These are phyloP conservation scores for Etheostoma spectabile DNA, from an alignment of 2,113 vertebrate species.

Conservation along the genomic window DNA sequence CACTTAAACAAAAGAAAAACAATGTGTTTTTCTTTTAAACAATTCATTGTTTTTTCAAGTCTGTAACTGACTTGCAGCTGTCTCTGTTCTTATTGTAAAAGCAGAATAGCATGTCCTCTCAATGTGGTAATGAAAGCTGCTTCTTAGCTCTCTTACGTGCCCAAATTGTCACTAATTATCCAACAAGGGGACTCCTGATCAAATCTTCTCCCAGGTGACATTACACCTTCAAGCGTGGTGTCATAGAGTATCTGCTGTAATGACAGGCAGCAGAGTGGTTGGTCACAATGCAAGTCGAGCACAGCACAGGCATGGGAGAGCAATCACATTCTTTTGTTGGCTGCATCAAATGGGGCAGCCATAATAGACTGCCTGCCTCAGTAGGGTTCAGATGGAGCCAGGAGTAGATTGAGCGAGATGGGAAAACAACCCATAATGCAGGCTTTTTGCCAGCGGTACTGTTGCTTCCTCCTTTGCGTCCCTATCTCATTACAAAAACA, in stretches of 20 bases:
- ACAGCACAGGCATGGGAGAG: conserved; percentile 44
- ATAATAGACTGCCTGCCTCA: conserved; percentile 56
- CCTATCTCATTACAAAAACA: conserved; percentile 56
- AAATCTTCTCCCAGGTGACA: conserved; percentile 65
- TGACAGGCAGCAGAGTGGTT: conserved; percentile 12
- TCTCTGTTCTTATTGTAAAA: conserved; percentile 5
- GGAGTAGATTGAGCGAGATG: conserved; percentile 61
- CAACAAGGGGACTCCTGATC: conserved; percentile 7
- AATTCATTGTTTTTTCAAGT: background rate
- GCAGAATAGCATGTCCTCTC: conserved; percentile 32
- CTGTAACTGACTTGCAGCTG: background rate
- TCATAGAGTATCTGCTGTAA: conserved; percentile 42
- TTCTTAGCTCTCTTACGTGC: background rate
- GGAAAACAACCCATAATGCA: conserved; percentile 70
- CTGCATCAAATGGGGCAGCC: conserved; percentile 42
- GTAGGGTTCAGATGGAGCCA: conserved; percentile 38
- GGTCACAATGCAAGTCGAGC: conserved; percentile 40
- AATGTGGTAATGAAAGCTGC: conserved; percentile 6
- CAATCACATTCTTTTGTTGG: conserved; percentile 62
- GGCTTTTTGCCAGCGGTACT: conserved; percentile 41
- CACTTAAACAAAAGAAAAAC: background rate
- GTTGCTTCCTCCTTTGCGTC: conserved; percentile 18
- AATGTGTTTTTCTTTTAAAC: background rate
- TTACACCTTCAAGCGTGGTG: conserved; percentile 66
- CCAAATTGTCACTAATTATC: conserved; percentile 38